Base-by-base conservation (phyloP, 1,140 invertebrate genomes). In the Rhyacophila brunnea region DNA sequence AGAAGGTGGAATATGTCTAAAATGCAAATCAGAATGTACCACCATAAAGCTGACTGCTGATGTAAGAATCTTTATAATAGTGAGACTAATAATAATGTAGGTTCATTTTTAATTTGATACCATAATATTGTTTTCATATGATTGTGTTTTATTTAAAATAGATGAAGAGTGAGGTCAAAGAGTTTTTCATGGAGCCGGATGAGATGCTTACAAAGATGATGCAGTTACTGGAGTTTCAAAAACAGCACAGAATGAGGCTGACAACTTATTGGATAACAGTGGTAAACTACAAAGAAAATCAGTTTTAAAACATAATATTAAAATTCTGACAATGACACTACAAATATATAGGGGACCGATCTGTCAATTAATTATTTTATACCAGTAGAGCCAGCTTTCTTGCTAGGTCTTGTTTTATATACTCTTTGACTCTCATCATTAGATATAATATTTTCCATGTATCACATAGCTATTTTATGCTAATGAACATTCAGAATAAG, bases 111-210 rank as follows among this genome's bases (percentile, higher is more conserved):
- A 14, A 43, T 43, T 14, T 43, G 6, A 35, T n/a, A n/a, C 14
- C 2, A 11, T 45, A 19, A 1, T 6, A 15, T 46, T 46, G 6
- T 20, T 19, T n/a, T 1, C 19, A 38, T 38, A 38, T n/a, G 5
- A 38, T 48, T 48, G 6, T 6, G 6, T 9, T 7, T 3, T 5
- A 18, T 18, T 5, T 20, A 20, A 40, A 34, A 32, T 55, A 79
- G 76, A 79, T 79, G 77, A 75, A 74, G 63, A 67, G 71, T 64
- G 75, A 79, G 55, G 68, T 79, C 47, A 72, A 74, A 69, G 74
- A 79, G 59, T 79, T 74, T 66, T 79, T 79, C 47, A 74, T 72
- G 13, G 75, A 79, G 47, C 77, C 77, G 1, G 74, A 76, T 58
- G 76, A 78, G 66, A 66, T 79, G 64, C 69, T 78, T 53, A 72